Percentiles rank a stretch among this genome's conserved stretches.
These are phyloP conservation scores for Nymphalis io DNA, from an alignment of 1,140 invertebrate genomes.

Conservation along the genomic window DNA sequence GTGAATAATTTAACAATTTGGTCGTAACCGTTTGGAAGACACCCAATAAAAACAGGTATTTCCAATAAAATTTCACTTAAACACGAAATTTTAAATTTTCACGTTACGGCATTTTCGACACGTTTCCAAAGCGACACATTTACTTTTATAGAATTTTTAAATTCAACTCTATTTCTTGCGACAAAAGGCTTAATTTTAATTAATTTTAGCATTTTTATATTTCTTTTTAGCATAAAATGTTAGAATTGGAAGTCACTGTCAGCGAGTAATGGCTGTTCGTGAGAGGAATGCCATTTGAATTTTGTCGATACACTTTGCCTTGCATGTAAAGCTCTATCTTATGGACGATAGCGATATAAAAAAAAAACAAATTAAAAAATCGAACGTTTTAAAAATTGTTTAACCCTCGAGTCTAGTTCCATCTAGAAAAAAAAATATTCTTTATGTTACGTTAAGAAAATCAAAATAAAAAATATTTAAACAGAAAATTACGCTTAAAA, in stretches of 20 bases:
- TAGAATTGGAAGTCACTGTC: constrained; percentile 76
- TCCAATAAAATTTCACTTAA: constrained; percentile 78
- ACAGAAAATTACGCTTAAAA: too few relatives aligned
- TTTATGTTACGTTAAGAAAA: too few relatives aligned
- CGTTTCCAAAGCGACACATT: constrained; percentile 30
- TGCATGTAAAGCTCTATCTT: constrained; percentile 32
- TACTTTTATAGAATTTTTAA: constrained; percentile 15
- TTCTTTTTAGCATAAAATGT: constrained; percentile 37
- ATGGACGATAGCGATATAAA: constrained; percentile 14
- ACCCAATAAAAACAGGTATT: constrained; percentile 65
- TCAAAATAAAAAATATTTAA: too few relatives aligned
- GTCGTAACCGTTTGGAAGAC: constrained; percentile 49
- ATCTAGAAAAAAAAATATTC: too few relatives aligned
- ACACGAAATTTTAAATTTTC: constrained; percentile 76
- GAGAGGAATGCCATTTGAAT: constrained; percentile 68
- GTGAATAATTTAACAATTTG: constrained; percentile 28
- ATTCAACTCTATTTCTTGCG: constrained; percentile 3
- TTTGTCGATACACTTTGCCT: constrained; percentile 54
- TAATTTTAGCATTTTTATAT: constrained; percentile 21
- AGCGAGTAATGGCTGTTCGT: constrained; percentile 73
- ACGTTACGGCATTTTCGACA: constrained; percentile 55
- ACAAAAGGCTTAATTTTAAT: constrained; percentile 38
- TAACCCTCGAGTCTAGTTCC: too few relatives aligned
- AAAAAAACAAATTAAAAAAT: constrained; percentile 1
- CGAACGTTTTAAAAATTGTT: not conserved